A percentile compares a stretch with the other conserved stretches of the same genome.
Conservation (phyloP, 2,797 vertebrate species). For the Xenentodon cancila region DNA sequence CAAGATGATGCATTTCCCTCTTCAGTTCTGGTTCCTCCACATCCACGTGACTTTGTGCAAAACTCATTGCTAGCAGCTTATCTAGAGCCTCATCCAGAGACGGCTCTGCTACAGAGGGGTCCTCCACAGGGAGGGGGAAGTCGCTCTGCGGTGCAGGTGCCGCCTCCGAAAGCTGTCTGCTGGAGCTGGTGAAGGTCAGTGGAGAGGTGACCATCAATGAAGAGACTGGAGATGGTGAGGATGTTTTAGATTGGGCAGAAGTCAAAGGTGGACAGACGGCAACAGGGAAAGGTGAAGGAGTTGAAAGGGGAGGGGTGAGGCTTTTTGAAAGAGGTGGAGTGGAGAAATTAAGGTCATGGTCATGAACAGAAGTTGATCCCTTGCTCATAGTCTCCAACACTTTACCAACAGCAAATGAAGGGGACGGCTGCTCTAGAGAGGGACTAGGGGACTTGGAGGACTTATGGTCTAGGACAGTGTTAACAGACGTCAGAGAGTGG, state of each 20-base stretch:
- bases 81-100: constrained; percentile 78
- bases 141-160: constrained; percentile 10
- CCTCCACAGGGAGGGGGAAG: constrained; percentile 33
- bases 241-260: constrained; percentile 41
- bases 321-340: constrained; percentile 41
- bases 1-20: constrained; percentile 26
- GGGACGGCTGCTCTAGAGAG: constrained; percentile 50
- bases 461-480: constrained; percentile 71
- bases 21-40: constrained; percentile 30
- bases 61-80: constrained; percentile 80
- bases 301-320: constrained; percentile 50
- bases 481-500: constrained; percentile 71
- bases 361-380: constrained; percentile 37
- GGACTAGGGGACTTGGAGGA: constrained; percentile 67
- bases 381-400: constrained; percentile 40
- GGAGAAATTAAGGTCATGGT: constrained; percentile 45
- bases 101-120: constrained; percentile 45
- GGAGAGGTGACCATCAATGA: constrained; percentile 23
- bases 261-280: constrained; percentile 17
- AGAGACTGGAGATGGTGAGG: constrained; percentile 45
- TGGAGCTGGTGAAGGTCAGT: constrained; percentile 28
- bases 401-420: constrained; percentile 45
- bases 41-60: constrained; percentile 39
- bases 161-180: constrained; percentile 34
- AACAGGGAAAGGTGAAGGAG: constrained; percentile 48